Evolutionary conservation across 1,140 invertebrate species (phyloP).

Genomic region (Tetranychus urticae): DNA sequence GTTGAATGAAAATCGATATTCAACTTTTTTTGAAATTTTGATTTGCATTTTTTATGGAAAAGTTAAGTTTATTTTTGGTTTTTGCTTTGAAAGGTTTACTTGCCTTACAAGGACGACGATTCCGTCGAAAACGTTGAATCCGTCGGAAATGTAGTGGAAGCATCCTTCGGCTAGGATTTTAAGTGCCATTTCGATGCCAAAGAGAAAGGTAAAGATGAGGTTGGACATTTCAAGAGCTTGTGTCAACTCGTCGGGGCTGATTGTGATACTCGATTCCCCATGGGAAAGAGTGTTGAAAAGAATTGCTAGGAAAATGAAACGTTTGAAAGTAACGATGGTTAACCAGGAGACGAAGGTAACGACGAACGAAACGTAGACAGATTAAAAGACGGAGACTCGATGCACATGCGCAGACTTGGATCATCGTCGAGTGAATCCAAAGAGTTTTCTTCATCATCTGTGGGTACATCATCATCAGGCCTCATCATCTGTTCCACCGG

Average conservation of each 20-base stretch:
- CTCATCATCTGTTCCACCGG: not conserved
- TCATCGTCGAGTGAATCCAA: not conserved
- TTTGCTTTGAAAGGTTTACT: constrained; percentile 2
- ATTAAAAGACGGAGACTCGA: not conserved
- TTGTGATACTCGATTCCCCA: constrained; percentile 99
- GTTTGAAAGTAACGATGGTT: constrained; percentile 43
- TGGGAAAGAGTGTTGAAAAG: constrained; percentile 93
- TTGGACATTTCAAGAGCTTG: constrained; percentile 89
- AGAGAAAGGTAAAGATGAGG: constrained; percentile 81
- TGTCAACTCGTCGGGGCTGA: constrained; percentile 75
- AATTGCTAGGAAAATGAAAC: constrained; percentile 88
- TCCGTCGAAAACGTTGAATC: constrained; percentile 98
- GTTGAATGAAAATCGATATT: not conserved
- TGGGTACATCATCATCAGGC: not conserved
- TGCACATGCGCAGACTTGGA: too few species aligned
- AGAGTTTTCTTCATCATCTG: not conserved
- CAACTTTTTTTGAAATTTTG: too few species aligned
- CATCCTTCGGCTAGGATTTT: constrained; percentile 87
- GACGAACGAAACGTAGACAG: not conserved
- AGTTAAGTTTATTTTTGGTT: too few species aligned
- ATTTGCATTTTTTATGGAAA: too few species aligned
- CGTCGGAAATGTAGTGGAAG: constrained; percentile 88
- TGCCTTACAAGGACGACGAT: constrained; percentile 93
- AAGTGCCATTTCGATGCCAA: constrained; percentile 90
- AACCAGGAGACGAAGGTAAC: constrained; percentile 12